Evolutionary conservation across 2,888 invertebrate genomes (phyloP).

Genomic region (Cenopis cana): DNA sequence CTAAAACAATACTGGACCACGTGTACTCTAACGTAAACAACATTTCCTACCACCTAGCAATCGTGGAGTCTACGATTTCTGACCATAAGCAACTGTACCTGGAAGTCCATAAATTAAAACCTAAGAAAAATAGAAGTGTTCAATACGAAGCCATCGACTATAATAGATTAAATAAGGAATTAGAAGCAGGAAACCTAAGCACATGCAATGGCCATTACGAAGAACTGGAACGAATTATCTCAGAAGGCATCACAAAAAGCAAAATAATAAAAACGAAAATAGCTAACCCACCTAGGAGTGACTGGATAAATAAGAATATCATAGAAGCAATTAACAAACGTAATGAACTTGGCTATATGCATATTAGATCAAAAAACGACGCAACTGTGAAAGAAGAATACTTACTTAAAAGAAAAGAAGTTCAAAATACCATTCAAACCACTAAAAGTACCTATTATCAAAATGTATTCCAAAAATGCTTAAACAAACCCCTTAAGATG

Average conservation of each 20-base stretch:
- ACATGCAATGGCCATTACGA: neutral
- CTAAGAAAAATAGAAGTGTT: too few relatives aligned
- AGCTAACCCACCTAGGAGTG: neutral
- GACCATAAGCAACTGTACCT: too few relatives aligned
- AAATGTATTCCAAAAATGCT: too few relatives aligned
- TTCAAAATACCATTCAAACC: too few relatives aligned
- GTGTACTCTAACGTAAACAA: too few relatives aligned
- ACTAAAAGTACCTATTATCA: too few relatives aligned
- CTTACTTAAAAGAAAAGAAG: neutral
- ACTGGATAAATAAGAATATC: neutral
- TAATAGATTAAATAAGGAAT: neutral
- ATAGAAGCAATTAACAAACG: neutral
- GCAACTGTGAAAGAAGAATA: neutral
- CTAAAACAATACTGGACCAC: too few relatives aligned
- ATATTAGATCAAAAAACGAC: neutral
- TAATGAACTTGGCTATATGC: neutral
- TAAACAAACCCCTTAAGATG: too few relatives aligned
- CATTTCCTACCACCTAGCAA: too few relatives aligned
- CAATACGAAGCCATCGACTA: neutral
- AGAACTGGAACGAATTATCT: neutral
- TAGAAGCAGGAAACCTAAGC: neutral
- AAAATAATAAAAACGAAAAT: neutral
- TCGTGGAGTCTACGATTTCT: too few relatives aligned
- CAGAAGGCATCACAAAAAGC: neutral
- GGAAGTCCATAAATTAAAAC: too few relatives aligned